phyloP scores from a whole-genome alignment of 2,113 vertebrate genomes.

The Cyprinodon brontotheroides region DNA sequence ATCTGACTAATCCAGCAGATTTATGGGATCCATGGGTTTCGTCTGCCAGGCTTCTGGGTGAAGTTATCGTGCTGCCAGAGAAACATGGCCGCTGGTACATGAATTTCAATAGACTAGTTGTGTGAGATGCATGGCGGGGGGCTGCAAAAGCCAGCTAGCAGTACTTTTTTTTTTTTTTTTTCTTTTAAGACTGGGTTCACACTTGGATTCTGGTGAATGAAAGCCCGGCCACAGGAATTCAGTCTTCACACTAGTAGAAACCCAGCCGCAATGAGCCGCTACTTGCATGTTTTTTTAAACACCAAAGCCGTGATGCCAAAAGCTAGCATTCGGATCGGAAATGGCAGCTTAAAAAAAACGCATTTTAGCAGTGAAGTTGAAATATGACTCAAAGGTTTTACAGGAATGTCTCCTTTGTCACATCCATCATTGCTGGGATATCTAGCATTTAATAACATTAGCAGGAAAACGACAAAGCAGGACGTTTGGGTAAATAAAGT shows the following conservation, averaged over 20 bases:
- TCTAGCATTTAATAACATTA: constrained; percentile 37
- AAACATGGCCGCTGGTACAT: constrained; percentile 55
- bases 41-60: constrained; percentile 57
- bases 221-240: constrained; percentile 51
- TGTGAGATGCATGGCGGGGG: constrained; percentile 58
- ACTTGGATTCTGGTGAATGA: constrained; percentile 64
- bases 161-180: constrained; percentile 46
- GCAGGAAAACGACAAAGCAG: constrained; percentile 21
- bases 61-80: constrained; percentile 64
- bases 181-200: constrained; percentile 46
- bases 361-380: not conserved
- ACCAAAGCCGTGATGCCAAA: not conserved
- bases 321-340: not conserved
- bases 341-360: not conserved
- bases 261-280: constrained; percentile 20
- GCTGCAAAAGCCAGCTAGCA: constrained; percentile 48
- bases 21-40: constrained; percentile 66
- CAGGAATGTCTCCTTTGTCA: not conserved
- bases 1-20: constrained; percentile 74
- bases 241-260: constrained; percentile 18
- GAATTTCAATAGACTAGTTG: constrained; percentile 62
- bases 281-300: not conserved
- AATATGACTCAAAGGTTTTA: not conserved
- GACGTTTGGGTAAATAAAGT: constrained; percentile 13
- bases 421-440: constrained; percentile 41